phyloP scores from a whole-genome alignment of 37 sponge, comb jelly and placozoan genomes.

The Chondrosia reniformis region DNA sequence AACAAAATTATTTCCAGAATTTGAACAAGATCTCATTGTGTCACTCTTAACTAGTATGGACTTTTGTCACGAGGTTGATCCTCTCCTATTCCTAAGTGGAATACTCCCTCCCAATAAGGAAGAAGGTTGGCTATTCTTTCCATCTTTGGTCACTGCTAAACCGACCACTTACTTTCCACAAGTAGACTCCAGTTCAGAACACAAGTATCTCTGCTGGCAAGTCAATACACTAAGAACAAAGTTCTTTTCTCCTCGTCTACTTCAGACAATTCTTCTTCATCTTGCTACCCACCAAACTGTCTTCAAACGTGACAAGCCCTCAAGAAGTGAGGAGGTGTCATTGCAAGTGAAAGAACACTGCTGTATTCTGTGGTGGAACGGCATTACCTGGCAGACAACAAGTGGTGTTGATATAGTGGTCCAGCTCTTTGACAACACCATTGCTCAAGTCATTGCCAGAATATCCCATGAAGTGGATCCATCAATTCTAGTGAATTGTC shows the following conservation, averaged over 20 bases:
- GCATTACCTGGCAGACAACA: constrained; percentile 1
- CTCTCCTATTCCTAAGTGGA: not conserved
- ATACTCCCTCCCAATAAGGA: not conserved
- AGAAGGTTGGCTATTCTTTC: not conserved
- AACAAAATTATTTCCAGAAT: not conserved
- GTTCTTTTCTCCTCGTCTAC: not conserved
- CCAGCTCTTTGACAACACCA: not conserved
- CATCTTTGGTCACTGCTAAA: not conserved
- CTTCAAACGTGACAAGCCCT: not conserved
- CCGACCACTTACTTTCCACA: not conserved
- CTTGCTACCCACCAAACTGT: not conserved
- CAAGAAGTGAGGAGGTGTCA: too few relatives aligned
- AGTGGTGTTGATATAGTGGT: constrained; percentile 4
- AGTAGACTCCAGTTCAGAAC: not conserved
- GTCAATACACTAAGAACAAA: not conserved
- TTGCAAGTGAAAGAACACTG: not conserved
- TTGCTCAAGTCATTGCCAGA: not conserved
- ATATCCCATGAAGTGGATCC: not conserved
- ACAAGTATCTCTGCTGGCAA: not conserved
- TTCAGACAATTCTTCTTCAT: constrained; percentile 6
- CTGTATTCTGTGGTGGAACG: constrained; percentile 18
- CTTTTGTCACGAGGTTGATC: not conserved
- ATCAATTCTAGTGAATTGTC: not conserved
- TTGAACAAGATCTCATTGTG: not conserved
- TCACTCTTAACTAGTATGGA: not conserved